phyloP scores from a whole-genome alignment of 1,140 invertebrate species.

The Portunus trituberculatus region DNA sequence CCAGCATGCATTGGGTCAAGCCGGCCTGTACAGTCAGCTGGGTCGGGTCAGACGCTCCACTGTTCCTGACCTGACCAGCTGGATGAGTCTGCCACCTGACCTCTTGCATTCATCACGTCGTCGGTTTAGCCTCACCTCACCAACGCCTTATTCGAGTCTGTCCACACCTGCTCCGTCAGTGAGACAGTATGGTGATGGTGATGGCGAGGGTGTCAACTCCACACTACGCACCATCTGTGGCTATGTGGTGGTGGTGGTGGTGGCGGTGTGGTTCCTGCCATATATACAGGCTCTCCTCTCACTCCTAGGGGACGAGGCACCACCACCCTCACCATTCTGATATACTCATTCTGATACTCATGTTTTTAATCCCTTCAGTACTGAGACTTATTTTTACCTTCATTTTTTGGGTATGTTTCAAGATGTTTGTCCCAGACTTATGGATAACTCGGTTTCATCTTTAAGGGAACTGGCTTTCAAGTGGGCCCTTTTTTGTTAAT shows the following conservation, averaged over 20 bases:
- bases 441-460: too few relatives aligned
- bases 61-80: conserved; percentile 51
- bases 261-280: conserved; percentile 46
- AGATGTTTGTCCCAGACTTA: too few relatives aligned
- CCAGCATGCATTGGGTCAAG: conserved; percentile 28
- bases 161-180: too few relatives aligned
- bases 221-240: conserved; percentile 39
- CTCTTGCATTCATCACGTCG: not conserved
- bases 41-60: conserved; percentile 47
- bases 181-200: too few relatives aligned
- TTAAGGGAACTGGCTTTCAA: too few relatives aligned
- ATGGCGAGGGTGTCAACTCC: not conserved
- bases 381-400: too few relatives aligned
- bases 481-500: too few relatives aligned
- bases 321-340: not conserved
- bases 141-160: not conserved
- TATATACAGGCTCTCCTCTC: conserved; percentile 30
- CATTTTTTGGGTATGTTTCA: too few relatives aligned
- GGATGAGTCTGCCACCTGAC: not conserved
- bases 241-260: conserved; percentile 59
- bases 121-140: conserved; percentile 40
- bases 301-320: not conserved
- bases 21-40: conserved; percentile 17
- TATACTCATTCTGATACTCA: too few relatives aligned
- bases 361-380: too few relatives aligned